Percentiles rank a stretch among this genome's conserved stretches.
phyloP scores from a whole-genome alignment of 2,113 vertebrate genomes.

The Haplochromis burtoni region DNA sequence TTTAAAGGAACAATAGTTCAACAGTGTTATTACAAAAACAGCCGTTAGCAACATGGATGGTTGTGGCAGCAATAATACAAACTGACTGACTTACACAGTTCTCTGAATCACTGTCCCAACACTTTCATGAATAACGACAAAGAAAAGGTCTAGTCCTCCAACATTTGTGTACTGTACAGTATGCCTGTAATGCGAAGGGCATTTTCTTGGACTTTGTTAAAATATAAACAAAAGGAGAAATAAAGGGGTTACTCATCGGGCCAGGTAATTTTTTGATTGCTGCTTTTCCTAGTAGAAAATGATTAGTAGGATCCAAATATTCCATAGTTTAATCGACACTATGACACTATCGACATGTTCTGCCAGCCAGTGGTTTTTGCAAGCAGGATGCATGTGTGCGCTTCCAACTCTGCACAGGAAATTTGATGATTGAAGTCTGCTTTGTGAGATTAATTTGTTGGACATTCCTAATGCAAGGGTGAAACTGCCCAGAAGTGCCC shows the following conservation, averaged over 20 bases:
- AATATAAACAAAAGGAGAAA: not conserved
- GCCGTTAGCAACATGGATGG: too few relatives aligned
- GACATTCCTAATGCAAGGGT: constrained; percentile 26
- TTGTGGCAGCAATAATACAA: too few relatives aligned
- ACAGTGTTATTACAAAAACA: too few relatives aligned
- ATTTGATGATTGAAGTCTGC: constrained; percentile 45
- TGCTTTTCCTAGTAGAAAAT: fast-evolving
- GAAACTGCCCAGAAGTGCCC: constrained; percentile 35
- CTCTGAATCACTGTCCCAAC: not conserved
- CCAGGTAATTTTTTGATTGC: not conserved
- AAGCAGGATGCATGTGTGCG: not conserved
- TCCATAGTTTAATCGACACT: not conserved
- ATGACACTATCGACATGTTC: not conserved
- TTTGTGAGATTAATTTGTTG: constrained; percentile 44
- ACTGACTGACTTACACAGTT: not conserved
- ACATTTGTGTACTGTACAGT: not conserved
- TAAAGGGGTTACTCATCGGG: fast-evolving
- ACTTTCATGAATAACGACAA: fast-evolving
- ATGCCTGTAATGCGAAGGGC: not conserved
- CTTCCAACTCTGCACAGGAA: constrained; percentile 16
- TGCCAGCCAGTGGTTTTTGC: not conserved
- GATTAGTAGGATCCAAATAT: not conserved
- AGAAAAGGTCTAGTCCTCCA: not conserved
- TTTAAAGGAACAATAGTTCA: too few relatives aligned
- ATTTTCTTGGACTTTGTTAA: not conserved